A percentile compares a stretch with the other conserved stretches of the same genome.
Conservation (phyloP, 1,140 invertebrate species). For the Leguminivora glycinivorella region DNA sequence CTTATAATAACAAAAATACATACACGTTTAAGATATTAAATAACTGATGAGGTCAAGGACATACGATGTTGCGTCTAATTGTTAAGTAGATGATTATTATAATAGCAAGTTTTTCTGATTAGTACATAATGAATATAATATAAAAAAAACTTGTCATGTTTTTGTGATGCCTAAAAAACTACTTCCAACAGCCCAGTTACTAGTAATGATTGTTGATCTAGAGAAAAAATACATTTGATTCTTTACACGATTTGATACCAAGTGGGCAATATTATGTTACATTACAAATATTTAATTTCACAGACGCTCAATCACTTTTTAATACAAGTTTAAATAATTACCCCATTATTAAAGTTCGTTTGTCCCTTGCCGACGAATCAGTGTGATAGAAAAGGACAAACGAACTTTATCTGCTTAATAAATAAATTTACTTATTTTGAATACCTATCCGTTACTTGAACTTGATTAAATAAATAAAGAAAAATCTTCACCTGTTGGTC, state of each 20-base stretch:
- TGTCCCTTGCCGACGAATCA: no score
- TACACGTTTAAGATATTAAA: not conserved
- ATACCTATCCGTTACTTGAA: no score
- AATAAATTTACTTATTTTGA: no score
- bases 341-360: no score
- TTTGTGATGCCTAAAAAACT: not conserved
- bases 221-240: not conserved
- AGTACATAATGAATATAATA: no score
- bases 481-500: constrained; percentile 35
- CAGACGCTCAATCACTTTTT: no score
- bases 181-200: not conserved
- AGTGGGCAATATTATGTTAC: not conserved
- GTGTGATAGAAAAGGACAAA: no score
- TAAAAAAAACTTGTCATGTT: not conserved
- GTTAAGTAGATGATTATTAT: constrained; percentile 4
- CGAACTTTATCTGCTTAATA: no score
- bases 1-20: not conserved
- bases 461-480: not conserved
- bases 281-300: not conserved
- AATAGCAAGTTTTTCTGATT: not conserved
- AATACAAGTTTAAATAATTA: no score
- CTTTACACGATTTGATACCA: no score
- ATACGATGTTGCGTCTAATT: not conserved
- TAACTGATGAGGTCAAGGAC: constrained; percentile 14
- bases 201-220: not conserved